phyloP scores from a whole-genome alignment of 2,888 invertebrate species.

The Drosophila gaucha region DNA sequence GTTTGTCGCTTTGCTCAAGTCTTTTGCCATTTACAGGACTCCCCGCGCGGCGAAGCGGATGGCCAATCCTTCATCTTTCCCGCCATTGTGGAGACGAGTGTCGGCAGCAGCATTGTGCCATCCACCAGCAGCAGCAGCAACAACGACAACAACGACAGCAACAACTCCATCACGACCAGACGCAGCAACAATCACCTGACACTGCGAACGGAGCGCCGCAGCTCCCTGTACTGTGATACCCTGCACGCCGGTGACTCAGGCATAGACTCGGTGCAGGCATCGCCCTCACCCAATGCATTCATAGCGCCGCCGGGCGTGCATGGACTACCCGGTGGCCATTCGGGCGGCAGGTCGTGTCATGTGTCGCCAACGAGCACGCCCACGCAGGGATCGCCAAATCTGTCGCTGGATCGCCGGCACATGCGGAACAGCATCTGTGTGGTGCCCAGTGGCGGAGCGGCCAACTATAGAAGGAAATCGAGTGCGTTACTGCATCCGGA shows the following conservation, averaged over 20 bases:
- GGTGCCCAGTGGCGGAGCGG: constrained; percentile 51
- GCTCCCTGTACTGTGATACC: constrained; percentile 85
- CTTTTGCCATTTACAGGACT: constrained; percentile 85
- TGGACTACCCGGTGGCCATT: constrained; percentile 52
- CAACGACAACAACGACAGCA: constrained; percentile 43
- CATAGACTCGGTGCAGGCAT: constrained; percentile 90
- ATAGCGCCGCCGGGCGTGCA: constrained; percentile 82
- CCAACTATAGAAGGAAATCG: constrained; percentile 86
- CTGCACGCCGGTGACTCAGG: constrained; percentile 88
- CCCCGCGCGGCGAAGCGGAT: constrained; percentile 88
- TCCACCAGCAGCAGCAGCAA: constrained; percentile 57
- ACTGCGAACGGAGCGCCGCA: constrained; percentile 75
- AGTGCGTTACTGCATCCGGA: constrained; percentile 88
- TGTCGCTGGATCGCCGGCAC: constrained; percentile 79
- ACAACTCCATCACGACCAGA: constrained; percentile 38
- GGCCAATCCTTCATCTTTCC: constrained; percentile 90
- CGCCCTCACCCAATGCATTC: constrained; percentile 86
- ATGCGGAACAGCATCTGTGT: constrained; percentile 76
- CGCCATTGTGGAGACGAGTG: constrained; percentile 84
- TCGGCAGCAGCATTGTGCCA: constrained; percentile 61
- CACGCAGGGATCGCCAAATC: constrained; percentile 84
- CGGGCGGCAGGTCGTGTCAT: constrained; percentile 82
- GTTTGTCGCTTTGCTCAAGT: constrained; percentile 26
- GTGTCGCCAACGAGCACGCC: constrained; percentile 83
- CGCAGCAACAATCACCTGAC: constrained; percentile 68